A percentile compares a stretch with the other conserved stretches of the same genome.
Evolutionary conservation across 2,113 vertebrate species (phyloP).

Genomic region (Phoenicopterus ruber): DNA sequence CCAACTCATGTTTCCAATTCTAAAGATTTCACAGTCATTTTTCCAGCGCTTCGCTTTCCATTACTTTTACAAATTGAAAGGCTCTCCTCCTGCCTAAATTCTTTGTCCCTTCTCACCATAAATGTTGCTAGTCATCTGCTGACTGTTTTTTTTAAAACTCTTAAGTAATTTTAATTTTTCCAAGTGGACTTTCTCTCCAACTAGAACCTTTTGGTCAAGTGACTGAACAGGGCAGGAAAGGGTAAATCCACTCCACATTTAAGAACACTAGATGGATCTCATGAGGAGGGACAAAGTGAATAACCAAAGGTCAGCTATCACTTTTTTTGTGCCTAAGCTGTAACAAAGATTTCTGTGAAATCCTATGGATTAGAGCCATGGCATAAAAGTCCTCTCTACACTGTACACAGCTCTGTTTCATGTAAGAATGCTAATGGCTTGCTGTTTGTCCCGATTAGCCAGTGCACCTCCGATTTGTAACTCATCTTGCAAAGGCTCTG

Average conservation of each 20-base stretch:
- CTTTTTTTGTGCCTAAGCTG: background rate
- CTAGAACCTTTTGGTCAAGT: background rate
- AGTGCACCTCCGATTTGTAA: background rate
- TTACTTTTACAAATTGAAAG: background rate
- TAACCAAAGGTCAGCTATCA: background rate
- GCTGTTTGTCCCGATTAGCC: background rate
- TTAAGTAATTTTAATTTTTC: background rate
- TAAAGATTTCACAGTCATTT: background rate
- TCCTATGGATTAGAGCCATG: background rate
- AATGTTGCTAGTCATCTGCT: background rate
- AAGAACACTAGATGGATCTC: background rate
- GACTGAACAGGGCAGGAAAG: background rate
- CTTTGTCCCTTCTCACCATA: background rate
- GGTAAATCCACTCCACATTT: background rate
- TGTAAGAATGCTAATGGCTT: background rate
- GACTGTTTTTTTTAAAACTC: background rate
- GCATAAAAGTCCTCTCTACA: background rate
- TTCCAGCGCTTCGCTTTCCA: background rate
- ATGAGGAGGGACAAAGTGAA: background rate
- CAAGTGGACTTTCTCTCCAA: background rate
- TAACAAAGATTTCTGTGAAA: background rate
- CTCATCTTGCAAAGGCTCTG: background rate
- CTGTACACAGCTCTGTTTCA: background rate
- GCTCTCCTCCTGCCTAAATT: background rate
- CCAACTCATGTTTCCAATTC: background rate